Conservation (phyloP, 2,113 vertebrate species). For the Mormyrus lacerda region DNA sequence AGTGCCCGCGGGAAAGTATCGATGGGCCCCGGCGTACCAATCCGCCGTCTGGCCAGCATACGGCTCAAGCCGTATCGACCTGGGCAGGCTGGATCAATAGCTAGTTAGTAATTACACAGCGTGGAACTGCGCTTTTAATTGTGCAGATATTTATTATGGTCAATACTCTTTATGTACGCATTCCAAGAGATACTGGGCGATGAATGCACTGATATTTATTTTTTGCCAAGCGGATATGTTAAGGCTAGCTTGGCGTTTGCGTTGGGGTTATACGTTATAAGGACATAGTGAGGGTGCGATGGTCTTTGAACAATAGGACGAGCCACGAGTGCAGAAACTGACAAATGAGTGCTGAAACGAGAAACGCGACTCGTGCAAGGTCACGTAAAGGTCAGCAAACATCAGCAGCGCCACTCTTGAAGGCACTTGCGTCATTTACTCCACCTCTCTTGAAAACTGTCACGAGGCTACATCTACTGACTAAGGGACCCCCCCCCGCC, state of each 20-base stretch:
- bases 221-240: background rate
- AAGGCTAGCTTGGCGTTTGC: background rate
- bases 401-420: constrained; percentile 42
- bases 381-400: constrained; percentile 46
- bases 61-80: constrained; percentile 8
- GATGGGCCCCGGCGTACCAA: background rate
- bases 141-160: constrained; percentile 15
- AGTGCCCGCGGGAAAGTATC: background rate
- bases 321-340: background rate
- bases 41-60: background rate
- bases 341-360: background rate
- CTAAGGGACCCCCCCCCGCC: background rate
- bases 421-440: constrained; percentile 35
- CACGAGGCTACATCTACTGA: background rate
- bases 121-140: constrained; percentile 11
- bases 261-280: background rate
- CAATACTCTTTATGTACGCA: background rate
- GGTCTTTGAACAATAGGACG: background rate
- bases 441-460: constrained; percentile 21
- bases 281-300: background rate
- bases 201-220: background rate
- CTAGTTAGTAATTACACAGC: constrained; percentile 24
- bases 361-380: constrained; percentile 18
- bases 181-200: background rate
- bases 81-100: constrained; percentile 24